A percentile compares a stretch with the other conserved stretches of the same genome.
Evolutionary conservation across 2,113 vertebrate genomes (phyloP).

Genomic region (Recurvirostra avosetta): DNA sequence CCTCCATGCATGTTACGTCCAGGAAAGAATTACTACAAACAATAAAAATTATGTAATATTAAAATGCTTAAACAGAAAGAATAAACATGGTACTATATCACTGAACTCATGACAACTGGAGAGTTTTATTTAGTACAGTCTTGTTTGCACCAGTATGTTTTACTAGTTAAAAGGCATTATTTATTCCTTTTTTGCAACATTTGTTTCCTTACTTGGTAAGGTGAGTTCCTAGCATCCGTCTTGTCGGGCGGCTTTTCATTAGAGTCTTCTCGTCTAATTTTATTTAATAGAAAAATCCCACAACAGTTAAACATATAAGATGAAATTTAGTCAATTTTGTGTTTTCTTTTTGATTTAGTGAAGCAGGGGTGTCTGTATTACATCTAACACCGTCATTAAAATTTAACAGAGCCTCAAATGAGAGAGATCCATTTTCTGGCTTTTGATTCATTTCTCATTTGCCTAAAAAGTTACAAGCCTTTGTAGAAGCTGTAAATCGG

Average conservation of each 20-base stretch:
- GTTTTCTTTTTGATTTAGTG: conserved; percentile 4
- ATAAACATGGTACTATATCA: not conserved
- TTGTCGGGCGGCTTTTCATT: not conserved
- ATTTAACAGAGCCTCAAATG: conserved; percentile 39
- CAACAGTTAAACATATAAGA: not conserved
- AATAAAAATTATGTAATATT: not conserved
- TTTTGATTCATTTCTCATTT: conserved; percentile 57
- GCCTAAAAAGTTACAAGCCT: conserved; percentile 27
- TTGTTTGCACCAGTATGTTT: not conserved
- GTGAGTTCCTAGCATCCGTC: not conserved
- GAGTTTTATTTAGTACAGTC: not conserved
- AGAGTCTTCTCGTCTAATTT: not conserved
- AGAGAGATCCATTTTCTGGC: not conserved
- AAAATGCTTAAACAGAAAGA: not conserved
- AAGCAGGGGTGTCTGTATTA: not conserved
- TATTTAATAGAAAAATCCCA: not conserved
- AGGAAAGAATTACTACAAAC: not conserved
- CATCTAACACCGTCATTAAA: conserved; percentile 25
- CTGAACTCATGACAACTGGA: not conserved
- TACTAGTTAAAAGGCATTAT: not conserved
- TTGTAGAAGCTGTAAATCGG: conserved; percentile 41
- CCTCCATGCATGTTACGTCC: not conserved
- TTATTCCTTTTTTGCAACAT: not conserved
- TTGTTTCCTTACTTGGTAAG: not conserved
- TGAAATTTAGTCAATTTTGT: not conserved